Conservation (phyloP, 2,113 vertebrate species). For the Centropristis striata region DNA sequence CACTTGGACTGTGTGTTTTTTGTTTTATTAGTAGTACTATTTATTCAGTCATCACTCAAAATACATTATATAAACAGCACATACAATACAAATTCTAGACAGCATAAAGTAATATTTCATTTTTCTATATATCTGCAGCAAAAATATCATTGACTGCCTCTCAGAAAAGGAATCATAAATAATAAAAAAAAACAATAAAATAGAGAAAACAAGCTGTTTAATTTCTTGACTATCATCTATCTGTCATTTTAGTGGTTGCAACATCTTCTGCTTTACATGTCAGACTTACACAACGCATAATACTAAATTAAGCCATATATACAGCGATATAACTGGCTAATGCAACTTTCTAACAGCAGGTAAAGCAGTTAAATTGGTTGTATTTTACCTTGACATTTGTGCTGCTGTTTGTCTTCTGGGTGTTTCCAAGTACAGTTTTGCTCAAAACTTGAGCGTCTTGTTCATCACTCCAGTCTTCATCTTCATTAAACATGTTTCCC, state of each 20-base stretch:
- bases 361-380: too few species aligned
- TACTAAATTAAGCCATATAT: not conserved
- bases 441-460: slow-evolving; percentile 41
- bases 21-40: too few species aligned
- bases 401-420: slow-evolving; percentile 16
- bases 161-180: too few species aligned
- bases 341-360: not conserved
- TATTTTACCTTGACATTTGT: slow-evolving; percentile 53
- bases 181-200: not conserved
- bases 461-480: slow-evolving; percentile 84
- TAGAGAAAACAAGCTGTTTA: not conserved
- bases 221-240: not conserved
- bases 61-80: too few species aligned
- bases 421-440: slow-evolving; percentile 13
- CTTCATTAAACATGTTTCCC: slow-evolving; percentile 84
- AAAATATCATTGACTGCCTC: too few species aligned
- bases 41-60: too few species aligned
- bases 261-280: not conserved
- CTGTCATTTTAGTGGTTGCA: not conserved
- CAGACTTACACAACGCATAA: not conserved
- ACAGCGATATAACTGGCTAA: not conserved
- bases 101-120: too few species aligned
- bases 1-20: too few species aligned
- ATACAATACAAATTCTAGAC: too few species aligned
- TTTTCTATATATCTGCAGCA: too few species aligned